Base-by-base conservation (phyloP, 2,113 vertebrate genomes). In the Oostethus manadensis region DNA sequence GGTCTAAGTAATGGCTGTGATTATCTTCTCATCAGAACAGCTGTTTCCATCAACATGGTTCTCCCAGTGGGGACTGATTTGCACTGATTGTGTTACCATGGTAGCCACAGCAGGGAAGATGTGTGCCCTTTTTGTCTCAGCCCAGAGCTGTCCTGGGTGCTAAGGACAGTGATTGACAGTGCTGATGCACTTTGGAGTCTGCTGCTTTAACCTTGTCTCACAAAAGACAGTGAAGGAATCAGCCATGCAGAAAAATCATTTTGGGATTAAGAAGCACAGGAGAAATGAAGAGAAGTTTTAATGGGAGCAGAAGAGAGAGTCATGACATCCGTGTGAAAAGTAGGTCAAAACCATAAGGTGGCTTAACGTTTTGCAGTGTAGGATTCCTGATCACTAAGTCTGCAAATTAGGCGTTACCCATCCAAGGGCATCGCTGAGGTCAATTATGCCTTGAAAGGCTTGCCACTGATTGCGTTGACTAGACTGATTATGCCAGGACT, bases 51-150 rank as follows among this genome's bases (percentile, higher is more conserved):
- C 62, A 84, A 29, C 70, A 23, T 40, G 26, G 38, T 60, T 44
- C 38, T 71, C 74, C 56, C 43, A 0, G 3, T 8, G 7, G 29
- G 44, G 48, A 64, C 65, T 60, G 46, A 73, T 68, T 54, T 54
- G 61, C 62, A 26, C 54, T 9, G 18, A 50, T 35, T 38, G 48
- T 51, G 69, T 80, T 71, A 47, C 66, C 72, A 62, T 71, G 62
- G 67, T 13, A 51, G 21, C 71, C 63, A 51, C 33, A 23, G 61
- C 20, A 51, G 53, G 45, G 21, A 35, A 8, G 29, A 49, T 21
- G n/a, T 48, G 22, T 62, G 45, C 53, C 43, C 1, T 49, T 45
- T 40, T 49, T 58, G 16, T 44, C 23, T 49, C 16, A 20, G 15
- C 9, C 0, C 56, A 59, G 59, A 57, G 58, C 17, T 23, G 38